Conservation (phyloP, 2,888 invertebrate species). For the Sinotaia quadrata region DNA sequence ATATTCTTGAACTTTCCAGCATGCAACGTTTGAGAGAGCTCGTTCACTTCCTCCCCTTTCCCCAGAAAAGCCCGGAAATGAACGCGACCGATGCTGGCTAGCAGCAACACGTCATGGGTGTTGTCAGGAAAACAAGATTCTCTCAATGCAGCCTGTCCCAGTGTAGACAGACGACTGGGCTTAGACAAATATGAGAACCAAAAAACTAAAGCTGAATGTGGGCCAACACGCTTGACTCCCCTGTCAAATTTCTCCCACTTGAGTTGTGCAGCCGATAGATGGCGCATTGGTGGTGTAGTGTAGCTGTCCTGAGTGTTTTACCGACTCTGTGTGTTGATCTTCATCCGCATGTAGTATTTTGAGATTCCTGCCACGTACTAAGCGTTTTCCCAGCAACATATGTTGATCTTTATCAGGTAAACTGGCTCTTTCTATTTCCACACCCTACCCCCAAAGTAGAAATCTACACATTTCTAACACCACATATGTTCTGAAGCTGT, state of each 20-base stretch:
- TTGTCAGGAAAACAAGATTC: constrained; percentile 17
- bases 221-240: neutral
- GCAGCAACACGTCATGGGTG: neutral
- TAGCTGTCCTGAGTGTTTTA: neutral
- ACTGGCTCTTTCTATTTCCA: neutral
- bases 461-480: too few species aligned
- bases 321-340: constrained; percentile 10
- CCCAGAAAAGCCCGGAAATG: too few species aligned
- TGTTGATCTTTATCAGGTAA: constrained; percentile 14
- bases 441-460: too few species aligned
- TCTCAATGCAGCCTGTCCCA: neutral
- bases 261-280: neutral
- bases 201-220: neutral
- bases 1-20: too few species aligned
- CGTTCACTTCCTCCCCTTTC: too few species aligned
- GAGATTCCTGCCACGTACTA: constrained; percentile 4
- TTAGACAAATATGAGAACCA: constrained; percentile 12
- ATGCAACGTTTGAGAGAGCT: too few species aligned
- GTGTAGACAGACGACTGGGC: constrained; percentile 7
- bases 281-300: constrained; percentile 18
- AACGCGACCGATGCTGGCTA: too few species aligned
- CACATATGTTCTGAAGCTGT: too few species aligned
- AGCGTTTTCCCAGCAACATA: constrained; percentile 6
- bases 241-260: neutral
- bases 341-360: neutral